A percentile compares a stretch with the other conserved stretches of the same genome.
Conservation (phyloP, 2,113 vertebrate genomes). For the Amblyopsis rosae region DNA sequence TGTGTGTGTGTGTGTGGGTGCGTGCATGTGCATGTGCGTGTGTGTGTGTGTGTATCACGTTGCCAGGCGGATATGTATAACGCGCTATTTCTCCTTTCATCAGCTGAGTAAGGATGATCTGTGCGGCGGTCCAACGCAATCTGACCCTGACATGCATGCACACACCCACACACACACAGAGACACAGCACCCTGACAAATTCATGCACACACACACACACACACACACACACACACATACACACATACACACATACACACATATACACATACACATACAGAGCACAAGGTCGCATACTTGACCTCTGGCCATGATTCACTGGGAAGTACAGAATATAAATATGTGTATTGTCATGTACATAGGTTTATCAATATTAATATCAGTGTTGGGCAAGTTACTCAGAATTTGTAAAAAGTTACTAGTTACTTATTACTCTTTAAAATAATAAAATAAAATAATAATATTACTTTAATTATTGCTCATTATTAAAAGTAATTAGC, state of each 20-base stretch:
- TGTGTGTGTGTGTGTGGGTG: too few species aligned
- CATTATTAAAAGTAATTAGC: too few species aligned
- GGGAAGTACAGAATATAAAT: too few species aligned
- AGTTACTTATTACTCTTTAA: too few species aligned
- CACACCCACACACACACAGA: background rate
- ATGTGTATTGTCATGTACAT: too few species aligned
- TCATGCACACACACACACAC: slow-evolving; percentile 1
- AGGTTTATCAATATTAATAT: too few species aligned
- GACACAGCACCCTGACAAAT: too few species aligned
- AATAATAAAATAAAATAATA: too few species aligned
- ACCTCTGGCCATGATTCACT: background rate
- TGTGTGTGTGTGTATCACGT: slow-evolving; percentile 38
- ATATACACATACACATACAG: slow-evolving; percentile 23
- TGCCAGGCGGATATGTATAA: slow-evolving; percentile 57
- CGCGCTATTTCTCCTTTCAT: slow-evolving; percentile 56
- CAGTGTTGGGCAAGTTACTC: too few species aligned
- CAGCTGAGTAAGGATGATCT: slow-evolving; percentile 62
- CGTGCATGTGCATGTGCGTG: background rate
- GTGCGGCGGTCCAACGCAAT: slow-evolving; percentile 41
- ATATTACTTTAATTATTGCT: too few species aligned
- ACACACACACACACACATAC: slow-evolving; percentile 11
- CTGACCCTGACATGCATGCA: slow-evolving; percentile 36
- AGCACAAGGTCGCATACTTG: too few species aligned
- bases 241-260: slow-evolving; percentile 13
- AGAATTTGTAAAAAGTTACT: too few species aligned